Conservation (phyloP, 2,113 vertebrate species). For the Callorhinus ursinus region DNA sequence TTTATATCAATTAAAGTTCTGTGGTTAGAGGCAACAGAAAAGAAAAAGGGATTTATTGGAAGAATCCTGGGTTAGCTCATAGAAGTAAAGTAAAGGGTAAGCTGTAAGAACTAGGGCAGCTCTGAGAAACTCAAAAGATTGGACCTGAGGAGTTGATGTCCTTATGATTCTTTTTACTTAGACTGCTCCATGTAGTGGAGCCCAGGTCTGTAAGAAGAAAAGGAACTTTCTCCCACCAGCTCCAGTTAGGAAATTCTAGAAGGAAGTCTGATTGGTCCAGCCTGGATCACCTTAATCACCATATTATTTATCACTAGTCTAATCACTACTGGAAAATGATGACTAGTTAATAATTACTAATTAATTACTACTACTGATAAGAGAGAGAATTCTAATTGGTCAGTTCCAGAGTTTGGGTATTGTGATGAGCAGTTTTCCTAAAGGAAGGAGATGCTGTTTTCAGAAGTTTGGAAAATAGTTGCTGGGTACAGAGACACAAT, state of each 20-base stretch:
- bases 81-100: not conserved
- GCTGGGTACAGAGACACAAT: not conserved
- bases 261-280: not conserved
- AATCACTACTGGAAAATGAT: not conserved
- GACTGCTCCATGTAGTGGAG: not conserved
- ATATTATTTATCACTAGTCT: not conserved
- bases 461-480: not conserved
- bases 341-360: not conserved
- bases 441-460: not conserved
- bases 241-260: not conserved
- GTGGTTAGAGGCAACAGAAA: not conserved
- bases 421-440: not conserved
- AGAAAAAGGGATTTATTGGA: not conserved
- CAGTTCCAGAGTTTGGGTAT: not conserved
- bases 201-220: not conserved
- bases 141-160: not conserved
- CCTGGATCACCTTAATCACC: not conserved
- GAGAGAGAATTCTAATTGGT: not conserved
- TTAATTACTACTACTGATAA: not conserved
- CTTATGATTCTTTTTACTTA: not conserved
- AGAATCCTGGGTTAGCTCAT: not conserved
- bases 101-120: not conserved
- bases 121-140: not conserved
- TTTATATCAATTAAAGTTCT: not conserved
- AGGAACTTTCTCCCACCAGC: not conserved